Evolutionary conservation across 1,140 invertebrate species (phyloP).

Genomic region (Lasioglossum baleicum): DNA sequence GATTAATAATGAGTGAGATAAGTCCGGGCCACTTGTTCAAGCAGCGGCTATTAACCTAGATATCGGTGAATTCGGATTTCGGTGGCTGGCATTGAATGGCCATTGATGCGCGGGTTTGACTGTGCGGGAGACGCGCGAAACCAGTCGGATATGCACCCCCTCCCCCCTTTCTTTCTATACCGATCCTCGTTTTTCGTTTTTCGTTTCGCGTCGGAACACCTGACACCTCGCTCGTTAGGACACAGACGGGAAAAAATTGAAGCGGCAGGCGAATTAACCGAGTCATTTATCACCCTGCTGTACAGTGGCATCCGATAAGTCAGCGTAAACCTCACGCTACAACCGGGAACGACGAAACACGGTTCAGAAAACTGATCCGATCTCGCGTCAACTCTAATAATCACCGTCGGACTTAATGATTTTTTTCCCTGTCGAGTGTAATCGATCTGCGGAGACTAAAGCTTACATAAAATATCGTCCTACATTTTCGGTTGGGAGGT

Average conservation of each 20-base stretch:
- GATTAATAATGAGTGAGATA: slow-evolving; percentile 1
- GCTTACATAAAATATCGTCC: background rate
- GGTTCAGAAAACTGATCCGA: background rate
- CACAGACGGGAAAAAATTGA: background rate
- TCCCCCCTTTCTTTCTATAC: too few relatives aligned
- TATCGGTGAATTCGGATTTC: background rate
- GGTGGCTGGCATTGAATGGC: background rate
- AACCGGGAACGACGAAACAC: background rate
- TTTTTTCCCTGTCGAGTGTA: slow-evolving; percentile 21
- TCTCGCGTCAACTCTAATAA: background rate
- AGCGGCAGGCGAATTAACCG: background rate
- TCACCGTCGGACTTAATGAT: slow-evolving; percentile 20
- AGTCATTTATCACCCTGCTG: background rate
- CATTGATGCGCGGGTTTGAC: background rate
- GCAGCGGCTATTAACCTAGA: background rate
- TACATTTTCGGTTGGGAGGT: too few relatives aligned
- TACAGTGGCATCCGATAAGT: background rate
- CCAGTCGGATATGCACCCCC: too few relatives aligned
- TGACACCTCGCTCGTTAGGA: background rate
- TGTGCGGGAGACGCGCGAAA: background rate
- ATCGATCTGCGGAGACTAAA: slow-evolving; percentile 1
- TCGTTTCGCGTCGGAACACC: background rate
- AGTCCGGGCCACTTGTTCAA: slow-evolving; percentile 1
- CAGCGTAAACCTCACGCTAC: background rate
- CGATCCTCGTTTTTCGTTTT: background rate